These are phyloP conservation scores for Cryptophagus acutangulus DNA, from an alignment of 2,888 invertebrate genomes.

Conservation along the genomic window DNA sequence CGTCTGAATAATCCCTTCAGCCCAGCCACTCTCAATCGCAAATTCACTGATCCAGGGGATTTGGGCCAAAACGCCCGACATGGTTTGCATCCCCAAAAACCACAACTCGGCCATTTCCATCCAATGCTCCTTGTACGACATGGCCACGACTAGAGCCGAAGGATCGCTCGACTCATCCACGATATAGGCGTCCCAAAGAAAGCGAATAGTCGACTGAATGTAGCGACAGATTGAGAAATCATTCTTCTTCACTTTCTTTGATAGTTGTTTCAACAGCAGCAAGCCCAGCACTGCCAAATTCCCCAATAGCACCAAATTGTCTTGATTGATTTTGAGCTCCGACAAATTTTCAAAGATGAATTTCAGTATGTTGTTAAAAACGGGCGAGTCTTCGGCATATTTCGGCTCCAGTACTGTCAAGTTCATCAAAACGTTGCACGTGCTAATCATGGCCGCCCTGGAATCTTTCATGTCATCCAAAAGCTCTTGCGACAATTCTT, in stretches of 20 bases:
- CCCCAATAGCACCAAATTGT: constrained; percentile 80
- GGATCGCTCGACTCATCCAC: constrained; percentile 85
- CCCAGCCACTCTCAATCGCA: constrained; percentile 91
- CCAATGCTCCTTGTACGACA: constrained; percentile 84
- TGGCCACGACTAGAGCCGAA: constrained; percentile 74
- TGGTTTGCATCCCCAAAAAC: constrained; percentile 92
- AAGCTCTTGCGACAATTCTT: constrained; percentile 67
- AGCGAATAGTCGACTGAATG: constrained; percentile 82
- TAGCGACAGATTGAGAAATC: constrained; percentile 86
- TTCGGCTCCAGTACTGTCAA: constrained; percentile 83
- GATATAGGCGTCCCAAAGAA: constrained; percentile 88
- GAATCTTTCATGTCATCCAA: constrained; percentile 81
- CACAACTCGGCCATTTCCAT: constrained; percentile 85
- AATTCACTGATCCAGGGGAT: constrained; percentile 89
- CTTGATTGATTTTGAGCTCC: constrained; percentile 75
- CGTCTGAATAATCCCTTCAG: constrained; percentile 78
- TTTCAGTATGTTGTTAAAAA: constrained; percentile 75
- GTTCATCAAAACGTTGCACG: constrained; percentile 91
- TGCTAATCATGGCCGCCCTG: constrained; percentile 76
- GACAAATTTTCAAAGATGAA: constrained; percentile 82
- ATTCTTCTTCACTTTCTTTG: constrained; percentile 77
- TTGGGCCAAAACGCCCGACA: constrained; percentile 65
- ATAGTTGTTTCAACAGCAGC: constrained; percentile 75
- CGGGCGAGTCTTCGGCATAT: constrained; percentile 69
- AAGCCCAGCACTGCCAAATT: constrained; percentile 80